A percentile compares a stretch with the other conserved stretches of the same genome.
phyloP scores from a whole-genome alignment of 2,888 invertebrate species.

The Carterocephalus palaemon region DNA sequence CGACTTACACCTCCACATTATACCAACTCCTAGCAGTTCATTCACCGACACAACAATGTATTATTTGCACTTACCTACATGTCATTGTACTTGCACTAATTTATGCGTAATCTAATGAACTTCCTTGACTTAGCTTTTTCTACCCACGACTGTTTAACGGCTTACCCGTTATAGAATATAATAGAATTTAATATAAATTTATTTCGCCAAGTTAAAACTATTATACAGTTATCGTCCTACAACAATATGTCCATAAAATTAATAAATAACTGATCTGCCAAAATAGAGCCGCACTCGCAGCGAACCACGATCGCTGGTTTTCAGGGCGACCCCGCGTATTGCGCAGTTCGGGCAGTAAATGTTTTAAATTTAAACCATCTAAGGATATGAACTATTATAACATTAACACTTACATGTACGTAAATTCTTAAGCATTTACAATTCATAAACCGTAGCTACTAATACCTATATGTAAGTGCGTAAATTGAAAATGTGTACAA shows the following conservation, averaged over 20 bases:
- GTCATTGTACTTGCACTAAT: slow-evolving; percentile 43
- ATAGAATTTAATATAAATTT: too few relatives aligned
- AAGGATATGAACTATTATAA: too few relatives aligned
- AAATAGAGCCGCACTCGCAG: too few relatives aligned
- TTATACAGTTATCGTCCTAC: too few relatives aligned
- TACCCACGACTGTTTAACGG: slow-evolving; percentile 3
- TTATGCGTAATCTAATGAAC: slow-evolving; percentile 45
- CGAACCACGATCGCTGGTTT: too few relatives aligned
- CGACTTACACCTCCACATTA: slow-evolving; percentile 71
- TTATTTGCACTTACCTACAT: slow-evolving; percentile 56
- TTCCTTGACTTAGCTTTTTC: slow-evolving; percentile 32
- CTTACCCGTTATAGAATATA: slow-evolving; percentile 17
- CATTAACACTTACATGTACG: too few relatives aligned
- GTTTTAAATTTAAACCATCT: too few relatives aligned
- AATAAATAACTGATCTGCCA: too few relatives aligned
- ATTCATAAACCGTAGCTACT: slow-evolving; percentile 5
- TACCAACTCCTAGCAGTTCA: slow-evolving; percentile 64
- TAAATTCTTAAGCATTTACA: slow-evolving; percentile 3
- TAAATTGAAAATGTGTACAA: neutral
- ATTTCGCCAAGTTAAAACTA: too few relatives aligned
- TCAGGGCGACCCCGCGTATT: too few relatives aligned
- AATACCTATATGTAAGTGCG: neutral
- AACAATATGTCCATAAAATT: too few relatives aligned
- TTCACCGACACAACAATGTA: slow-evolving; percentile 59
- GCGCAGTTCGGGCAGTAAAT: too few relatives aligned